Evolutionary conservation across 1,140 invertebrate genomes (phyloP).

Genomic region (Meloidogyne chitwoodi): DNA sequence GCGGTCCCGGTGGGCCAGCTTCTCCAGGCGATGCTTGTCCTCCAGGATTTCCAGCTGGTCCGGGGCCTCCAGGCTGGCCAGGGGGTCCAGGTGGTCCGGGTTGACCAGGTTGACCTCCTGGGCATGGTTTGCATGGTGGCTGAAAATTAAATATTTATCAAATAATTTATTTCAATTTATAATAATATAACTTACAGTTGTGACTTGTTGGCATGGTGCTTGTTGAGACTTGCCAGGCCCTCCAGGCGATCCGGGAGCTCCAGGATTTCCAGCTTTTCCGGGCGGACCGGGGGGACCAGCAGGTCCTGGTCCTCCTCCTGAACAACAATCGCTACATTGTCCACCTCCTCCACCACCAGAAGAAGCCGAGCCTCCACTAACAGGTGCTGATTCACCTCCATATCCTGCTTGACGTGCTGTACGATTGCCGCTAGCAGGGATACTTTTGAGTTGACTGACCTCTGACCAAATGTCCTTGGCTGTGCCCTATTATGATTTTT

Average conservation of each 20-base stretch:
- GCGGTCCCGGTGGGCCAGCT: conserved; percentile 36
- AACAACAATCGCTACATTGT: conserved; percentile 40
- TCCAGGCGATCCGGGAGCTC: conserved; percentile 34
- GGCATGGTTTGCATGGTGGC: conserved; percentile 36
- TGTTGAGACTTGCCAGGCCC: conserved; percentile 12
- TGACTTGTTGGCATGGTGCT: conserved; percentile 15
- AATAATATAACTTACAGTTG: background rate
- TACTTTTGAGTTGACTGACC: conserved; percentile 51
- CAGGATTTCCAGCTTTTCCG: conserved; percentile 47
- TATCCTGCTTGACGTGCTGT: conserved; percentile 51
- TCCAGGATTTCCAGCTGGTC: conserved; percentile 45
- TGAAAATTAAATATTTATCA: background rate
- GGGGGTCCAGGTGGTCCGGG: conserved; percentile 1
- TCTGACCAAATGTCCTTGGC: conserved; percentile 59
- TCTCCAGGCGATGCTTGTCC: conserved; percentile 25
- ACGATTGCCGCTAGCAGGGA: conserved; percentile 46
- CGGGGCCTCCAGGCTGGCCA: conserved; percentile 33
- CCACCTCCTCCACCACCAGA: conserved; percentile 36
- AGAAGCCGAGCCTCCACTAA: conserved; percentile 28
- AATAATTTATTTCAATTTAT: background rate
- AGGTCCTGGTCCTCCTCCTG: conserved; percentile 40
- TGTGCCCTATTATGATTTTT: conserved; percentile 41
- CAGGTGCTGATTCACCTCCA: conserved; percentile 21
- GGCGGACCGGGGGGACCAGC: conserved; percentile 44
- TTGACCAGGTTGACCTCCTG: conserved; percentile 18